Base-by-base conservation (phyloP, 2,888 invertebrate genomes). In the Xestia sexstrigata region DNA sequence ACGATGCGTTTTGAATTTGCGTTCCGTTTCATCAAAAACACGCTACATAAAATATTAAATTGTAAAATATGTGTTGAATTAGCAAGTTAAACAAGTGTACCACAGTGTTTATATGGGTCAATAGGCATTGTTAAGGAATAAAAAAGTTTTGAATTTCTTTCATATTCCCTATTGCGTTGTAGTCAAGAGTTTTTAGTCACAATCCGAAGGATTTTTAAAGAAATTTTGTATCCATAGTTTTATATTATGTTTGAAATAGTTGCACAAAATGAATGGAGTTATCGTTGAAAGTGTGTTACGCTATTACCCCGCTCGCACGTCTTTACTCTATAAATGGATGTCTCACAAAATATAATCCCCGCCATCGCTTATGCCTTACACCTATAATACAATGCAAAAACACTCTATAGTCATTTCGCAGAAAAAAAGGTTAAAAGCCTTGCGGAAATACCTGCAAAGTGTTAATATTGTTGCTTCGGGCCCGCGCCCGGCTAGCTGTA, bases 361-460 rank as follows among this genome's bases (percentile, higher is more conserved):
- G 71, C 84, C 6, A 11, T 35, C 49, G 35, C 72, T 69, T 65
- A 76, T 74, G 4, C 35, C 60, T 78, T 72, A 60, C 7, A 6
- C 15, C 2, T 13, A 39, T 45, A 77, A 75, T 72, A 74, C 52
- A 47, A 66, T 75, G 81, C 79, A 74, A 81, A 82, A 88, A 85
- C 76, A 82, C 82, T 87, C 80, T 74, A 82, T 79, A 86, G 78
- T 86, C 69, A 86, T 89, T 89, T 83, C 74, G 78, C 82, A 70
- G 74, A 81, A 78, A 85, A n/a, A 82, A 89, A 84, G 87, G 86
- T 82, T 85, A 85, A 85, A 85, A 87, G 81, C 82, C 62, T 65
- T 17, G 74, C 58, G 82, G 30, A 72, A 87, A 81, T 81, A 80
- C 79, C 77, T 79, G 78, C 75, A 62, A 78, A 82, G 85, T 78